Percentiles rank a stretch among this genome's conserved stretches.
Evolutionary conservation across 2,888 invertebrate species (phyloP).

Genomic region (Aplocera efformata): DNA sequence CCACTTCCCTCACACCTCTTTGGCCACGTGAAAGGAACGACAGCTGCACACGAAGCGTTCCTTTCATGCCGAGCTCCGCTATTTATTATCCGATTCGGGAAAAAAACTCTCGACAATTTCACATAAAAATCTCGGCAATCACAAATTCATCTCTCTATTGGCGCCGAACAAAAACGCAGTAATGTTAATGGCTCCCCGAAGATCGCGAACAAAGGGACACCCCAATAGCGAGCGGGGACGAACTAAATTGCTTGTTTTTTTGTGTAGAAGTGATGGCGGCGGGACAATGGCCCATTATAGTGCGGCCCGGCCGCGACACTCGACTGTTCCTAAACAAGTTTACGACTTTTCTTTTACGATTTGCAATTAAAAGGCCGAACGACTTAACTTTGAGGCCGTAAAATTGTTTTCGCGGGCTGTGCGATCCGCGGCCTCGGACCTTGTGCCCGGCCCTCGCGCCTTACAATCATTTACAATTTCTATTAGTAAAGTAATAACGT

Average conservation of each 20-base stretch:
- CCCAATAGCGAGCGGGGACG: constrained; percentile 36
- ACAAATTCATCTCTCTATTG: constrained; percentile 38
- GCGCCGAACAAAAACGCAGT: constrained; percentile 42
- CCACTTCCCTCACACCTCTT: constrained; percentile 30
- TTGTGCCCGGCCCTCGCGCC: no score
- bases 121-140: constrained; percentile 33
- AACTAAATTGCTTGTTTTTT: constrained; percentile 54
- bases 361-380: constrained; percentile 48
- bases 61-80: constrained; percentile 12
- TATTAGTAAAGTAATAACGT: no score
- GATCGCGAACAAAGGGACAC: constrained; percentile 48
- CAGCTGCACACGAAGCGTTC: constrained; percentile 34
- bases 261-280: constrained; percentile 36
- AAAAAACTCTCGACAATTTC: constrained; percentile 33
- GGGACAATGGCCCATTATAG: constrained; percentile 40
- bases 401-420: constrained; percentile 37
- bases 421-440: constrained; percentile 19
- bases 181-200: constrained; percentile 50
- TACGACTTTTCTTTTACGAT: constrained; percentile 47
- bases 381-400: constrained; percentile 39
- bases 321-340: constrained; percentile 38
- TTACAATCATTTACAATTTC: no score
- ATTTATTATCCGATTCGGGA: constrained; percentile 31
- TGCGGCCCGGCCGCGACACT: constrained; percentile 27
- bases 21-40: constrained; percentile 25